Percentiles rank a stretch among this genome's conserved stretches.
phyloP scores from a whole-genome alignment of 30 jellyfish, hydroid and myxozoan genomes.

The Cassiopea andromeda region DNA sequence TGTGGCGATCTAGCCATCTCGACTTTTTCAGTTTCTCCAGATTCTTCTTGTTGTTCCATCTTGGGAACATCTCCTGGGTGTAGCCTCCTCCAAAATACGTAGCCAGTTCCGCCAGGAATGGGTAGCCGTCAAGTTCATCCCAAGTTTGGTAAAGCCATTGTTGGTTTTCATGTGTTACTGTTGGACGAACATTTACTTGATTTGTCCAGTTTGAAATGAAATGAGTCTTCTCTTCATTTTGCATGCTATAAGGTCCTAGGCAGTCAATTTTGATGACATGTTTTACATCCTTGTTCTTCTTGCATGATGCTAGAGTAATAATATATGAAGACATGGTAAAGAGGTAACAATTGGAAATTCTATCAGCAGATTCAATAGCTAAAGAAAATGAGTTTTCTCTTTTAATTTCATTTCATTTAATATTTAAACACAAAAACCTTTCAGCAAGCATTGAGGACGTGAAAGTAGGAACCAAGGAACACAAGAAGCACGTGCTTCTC shows the following conservation, averaged over 20 bases:
- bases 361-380: too few relatives aligned
- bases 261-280: constrained; percentile 79
- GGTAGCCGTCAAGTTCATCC: constrained; percentile 95
- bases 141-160: constrained; percentile 96
- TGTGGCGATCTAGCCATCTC: constrained; percentile 95
- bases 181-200: constrained; percentile 25
- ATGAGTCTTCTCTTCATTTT: constrained; percentile 60
- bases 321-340: neutral
- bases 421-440: too few relatives aligned
- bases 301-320: constrained; percentile 74
- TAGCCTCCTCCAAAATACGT: constrained; percentile 98
- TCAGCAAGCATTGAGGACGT: too few relatives aligned
- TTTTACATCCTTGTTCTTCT: constrained; percentile 45
- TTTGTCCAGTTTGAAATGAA: constrained; percentile 76
- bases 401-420: too few relatives aligned
- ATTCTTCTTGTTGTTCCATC: constrained; percentile 72
- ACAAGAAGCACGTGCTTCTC: too few relatives aligned
- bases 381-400: too few relatives aligned
- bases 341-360: neutral
- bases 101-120: constrained; percentile 88
- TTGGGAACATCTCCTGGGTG: constrained; percentile 91
- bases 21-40: constrained; percentile 53
- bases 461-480: too few relatives aligned
- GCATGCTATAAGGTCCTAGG: constrained; percentile 58
- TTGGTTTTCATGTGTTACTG: constrained; percentile 65